Evolutionary conservation across 2,797 vertebrate species (phyloP).

Genomic region (Dromococcyx pavoninus): DNA sequence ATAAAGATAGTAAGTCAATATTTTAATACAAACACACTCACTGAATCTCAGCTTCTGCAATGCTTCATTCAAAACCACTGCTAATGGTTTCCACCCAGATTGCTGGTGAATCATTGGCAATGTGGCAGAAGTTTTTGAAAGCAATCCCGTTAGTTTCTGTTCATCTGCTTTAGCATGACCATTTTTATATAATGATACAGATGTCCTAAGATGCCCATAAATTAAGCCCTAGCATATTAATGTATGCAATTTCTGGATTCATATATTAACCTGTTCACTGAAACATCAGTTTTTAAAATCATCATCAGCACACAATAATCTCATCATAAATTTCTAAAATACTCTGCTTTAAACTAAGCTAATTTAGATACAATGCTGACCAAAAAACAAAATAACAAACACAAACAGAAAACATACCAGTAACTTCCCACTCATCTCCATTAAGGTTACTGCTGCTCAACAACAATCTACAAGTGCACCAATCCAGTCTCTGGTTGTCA

Average conservation of each 20-base stretch:
- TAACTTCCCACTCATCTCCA: neutral
- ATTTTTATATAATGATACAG: neutral
- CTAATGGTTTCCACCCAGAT: neutral
- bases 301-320: neutral
- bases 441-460: neutral
- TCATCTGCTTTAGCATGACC: neutral
- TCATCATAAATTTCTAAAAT: neutral
- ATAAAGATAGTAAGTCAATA: neutral
- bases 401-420: neutral
- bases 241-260: neutral
- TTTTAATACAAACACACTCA: neutral
- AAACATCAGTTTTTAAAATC: neutral
- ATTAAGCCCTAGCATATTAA: neutral
- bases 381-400: neutral
- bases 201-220: neutral
- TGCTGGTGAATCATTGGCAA: neutral
- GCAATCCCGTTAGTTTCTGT: neutral
- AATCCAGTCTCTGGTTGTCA: conserved; percentile 1
- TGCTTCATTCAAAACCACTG: neutral
- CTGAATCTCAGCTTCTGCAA: neutral
- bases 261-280: neutral
- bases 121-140: neutral
- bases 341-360: neutral
- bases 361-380: neutral
- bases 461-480: neutral